Evolutionary conservation across 2,113 vertebrate species (phyloP).

Genomic region (Lepisosteus osseus): DNA sequence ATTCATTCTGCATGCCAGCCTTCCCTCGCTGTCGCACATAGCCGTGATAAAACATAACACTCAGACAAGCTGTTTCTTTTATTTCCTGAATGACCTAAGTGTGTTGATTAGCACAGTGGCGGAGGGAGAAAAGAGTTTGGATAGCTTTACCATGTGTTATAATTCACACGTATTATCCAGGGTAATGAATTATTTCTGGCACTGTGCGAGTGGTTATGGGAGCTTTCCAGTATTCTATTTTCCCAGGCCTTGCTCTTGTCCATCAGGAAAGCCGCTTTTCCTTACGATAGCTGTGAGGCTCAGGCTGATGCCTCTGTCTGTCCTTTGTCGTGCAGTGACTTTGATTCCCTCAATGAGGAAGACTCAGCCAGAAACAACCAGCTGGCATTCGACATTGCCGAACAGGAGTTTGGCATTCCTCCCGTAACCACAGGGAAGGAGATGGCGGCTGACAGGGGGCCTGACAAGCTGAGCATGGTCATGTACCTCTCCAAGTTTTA

Average conservation of each 20-base stretch:
- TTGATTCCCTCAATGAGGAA: slow-evolving; percentile 80
- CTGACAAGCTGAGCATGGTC: slow-evolving; percentile 84
- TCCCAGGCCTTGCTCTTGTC: background rate
- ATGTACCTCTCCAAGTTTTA: slow-evolving; percentile 93
- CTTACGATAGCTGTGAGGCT: background rate
- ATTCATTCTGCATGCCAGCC: background rate
- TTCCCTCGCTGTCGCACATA: background rate
- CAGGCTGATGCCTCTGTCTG: background rate
- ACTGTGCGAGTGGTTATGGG: slow-evolving; percentile 4
- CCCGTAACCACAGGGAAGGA: slow-evolving; percentile 78
- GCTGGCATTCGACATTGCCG: slow-evolving; percentile 82
- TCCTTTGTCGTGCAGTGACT: slow-evolving; percentile 70
- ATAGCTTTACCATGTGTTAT: slow-evolving; percentile 15
- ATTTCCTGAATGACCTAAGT: background rate
- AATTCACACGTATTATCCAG: slow-evolving; percentile 31
- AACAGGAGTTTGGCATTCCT: slow-evolving; percentile 86
- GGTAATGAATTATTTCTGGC: slow-evolving; percentile 19
- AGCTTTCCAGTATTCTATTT: background rate
- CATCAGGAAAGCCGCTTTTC: background rate
- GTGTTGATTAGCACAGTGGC: background rate
- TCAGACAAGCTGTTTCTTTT: background rate
- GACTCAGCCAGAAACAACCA: slow-evolving; percentile 80
- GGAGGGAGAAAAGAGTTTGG: slow-evolving; percentile 14
- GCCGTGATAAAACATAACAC: slow-evolving; percentile 18
- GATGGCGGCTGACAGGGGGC: slow-evolving; percentile 65